Conservation (phyloP, 2,113 vertebrate species). For the Xiphorhynchus elegans region DNA sequence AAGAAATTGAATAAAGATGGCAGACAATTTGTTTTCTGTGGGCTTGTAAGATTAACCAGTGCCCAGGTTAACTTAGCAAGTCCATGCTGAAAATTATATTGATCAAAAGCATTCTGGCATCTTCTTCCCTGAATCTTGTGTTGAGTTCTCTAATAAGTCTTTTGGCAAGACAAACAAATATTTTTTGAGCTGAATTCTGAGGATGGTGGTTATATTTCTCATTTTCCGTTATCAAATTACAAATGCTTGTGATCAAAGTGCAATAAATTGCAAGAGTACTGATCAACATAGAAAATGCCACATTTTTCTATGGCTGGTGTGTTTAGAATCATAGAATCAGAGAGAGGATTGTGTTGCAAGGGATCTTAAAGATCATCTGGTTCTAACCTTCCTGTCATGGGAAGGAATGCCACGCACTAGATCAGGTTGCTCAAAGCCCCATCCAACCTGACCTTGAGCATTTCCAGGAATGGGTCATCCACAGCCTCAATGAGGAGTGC, state of each 20-base stretch:
- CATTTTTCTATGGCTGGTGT: not conserved
- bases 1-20: conserved; percentile 1
- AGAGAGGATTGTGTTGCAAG: not conserved
- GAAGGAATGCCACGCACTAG: not conserved
- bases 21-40: not conserved
- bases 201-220: not conserved
- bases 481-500: not conserved
- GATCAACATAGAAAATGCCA: not conserved
- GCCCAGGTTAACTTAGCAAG: not conserved
- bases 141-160: not conserved
- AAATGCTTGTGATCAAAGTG: not conserved
- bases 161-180: not conserved
- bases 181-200: not conserved
- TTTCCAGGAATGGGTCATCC: not conserved
- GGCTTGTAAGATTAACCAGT: not conserved
- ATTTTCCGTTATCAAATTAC: not conserved
- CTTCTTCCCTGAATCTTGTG: not conserved
- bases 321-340: not conserved
- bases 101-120: not conserved
- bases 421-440: not conserved
- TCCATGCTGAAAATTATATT: not conserved
- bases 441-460: too few species aligned
- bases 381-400: not conserved
- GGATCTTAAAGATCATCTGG: not conserved
- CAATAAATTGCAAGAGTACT: not conserved